Base-by-base conservation (phyloP, 2,888 invertebrate species). In the Drosophila nigricruria region DNA sequence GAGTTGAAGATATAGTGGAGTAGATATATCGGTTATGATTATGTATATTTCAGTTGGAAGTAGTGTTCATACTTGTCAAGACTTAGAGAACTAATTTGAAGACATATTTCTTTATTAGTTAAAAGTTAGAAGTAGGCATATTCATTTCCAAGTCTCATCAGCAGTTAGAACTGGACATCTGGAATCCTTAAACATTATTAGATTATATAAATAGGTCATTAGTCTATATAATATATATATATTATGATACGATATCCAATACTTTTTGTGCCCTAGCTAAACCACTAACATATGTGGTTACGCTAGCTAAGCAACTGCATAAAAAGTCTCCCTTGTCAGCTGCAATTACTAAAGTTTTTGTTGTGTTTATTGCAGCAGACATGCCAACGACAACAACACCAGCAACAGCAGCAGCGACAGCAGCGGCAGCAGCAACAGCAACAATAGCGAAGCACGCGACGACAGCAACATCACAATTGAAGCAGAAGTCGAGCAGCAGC, bases 351-450 rank as follows among this genome's bases (percentile, higher is more conserved):
- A 9, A 47, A 53, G n/a, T n/a, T 16, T 40, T 56, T 25, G 42
- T 45, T 66, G 27, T 47, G 20, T 53, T 12, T 67, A 49, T 49
- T 65, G 30, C 64, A 82, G 82, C 56, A 86, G 79, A 30, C 84
- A 85, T 68, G 79, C 70, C 67, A 83, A 87, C 78, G 82, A 87
- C 47, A 85, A 85, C 65, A 77, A 73, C 69, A 52, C 23, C 32
- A 78, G 73, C 66, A 73, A 72, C 68, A 76, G 64, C 42, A 73
- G 73, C 67, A 77, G 30, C 70, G 78, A 69, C 65, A 77, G 73
- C 64, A 72, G 72, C 69, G 76, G 66, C 52, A 73, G 73, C 67
- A 75, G 30, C 70, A 78, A 70, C 67, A 74, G 71, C 70, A 78
- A 67, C 54, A 76, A 69, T 68, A 79, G 60, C 53, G 82, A 70